Evolutionary conservation across 92 coral and sea anemone species (phyloP).

Genomic region (Plumapathes pennacea): DNA sequence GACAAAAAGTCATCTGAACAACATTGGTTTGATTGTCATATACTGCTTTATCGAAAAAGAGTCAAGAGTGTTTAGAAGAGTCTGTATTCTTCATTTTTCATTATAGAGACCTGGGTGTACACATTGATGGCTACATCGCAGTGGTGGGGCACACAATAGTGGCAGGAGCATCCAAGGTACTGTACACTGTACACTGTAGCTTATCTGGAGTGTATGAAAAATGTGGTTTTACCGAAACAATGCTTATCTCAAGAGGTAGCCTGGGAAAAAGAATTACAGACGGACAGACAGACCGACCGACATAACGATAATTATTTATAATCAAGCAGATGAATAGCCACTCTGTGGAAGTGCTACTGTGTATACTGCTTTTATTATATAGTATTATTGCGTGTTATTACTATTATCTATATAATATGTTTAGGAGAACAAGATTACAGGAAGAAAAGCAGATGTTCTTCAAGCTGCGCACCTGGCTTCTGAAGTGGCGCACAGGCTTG

Average conservation of each 20-base stretch:
- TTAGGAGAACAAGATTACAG: constrained; percentile 93
- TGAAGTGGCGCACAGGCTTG: constrained; percentile 84
- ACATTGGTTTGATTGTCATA: no score
- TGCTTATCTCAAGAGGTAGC: no score
- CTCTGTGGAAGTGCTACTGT: no score
- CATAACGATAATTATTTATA: not conserved
- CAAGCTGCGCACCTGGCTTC: constrained; percentile 93
- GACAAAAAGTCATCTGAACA: no score
- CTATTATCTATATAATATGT: no score
- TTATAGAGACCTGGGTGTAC: constrained; percentile 92
- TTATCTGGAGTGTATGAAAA: not conserved
- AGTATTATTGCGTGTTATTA: no score
- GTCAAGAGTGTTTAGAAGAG: no score
- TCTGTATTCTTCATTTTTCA: no score
- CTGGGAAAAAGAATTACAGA: not conserved
- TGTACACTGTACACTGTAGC: not conserved
- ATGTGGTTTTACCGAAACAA: no score
- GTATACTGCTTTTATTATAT: no score
- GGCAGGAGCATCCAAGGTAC: constrained; percentile 89
- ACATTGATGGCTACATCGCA: constrained; percentile 95
- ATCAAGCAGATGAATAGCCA: no score
- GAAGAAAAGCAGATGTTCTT: constrained; percentile 92
- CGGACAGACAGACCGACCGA: not conserved
- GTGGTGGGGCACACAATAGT: constrained; percentile 96
- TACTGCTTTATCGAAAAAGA: no score